Evolutionary conservation across 2,888 invertebrate species (phyloP), one percentile per base, ranked within the genome.

Genomic region (Marasmarcha lunaedactyla): DNA sequence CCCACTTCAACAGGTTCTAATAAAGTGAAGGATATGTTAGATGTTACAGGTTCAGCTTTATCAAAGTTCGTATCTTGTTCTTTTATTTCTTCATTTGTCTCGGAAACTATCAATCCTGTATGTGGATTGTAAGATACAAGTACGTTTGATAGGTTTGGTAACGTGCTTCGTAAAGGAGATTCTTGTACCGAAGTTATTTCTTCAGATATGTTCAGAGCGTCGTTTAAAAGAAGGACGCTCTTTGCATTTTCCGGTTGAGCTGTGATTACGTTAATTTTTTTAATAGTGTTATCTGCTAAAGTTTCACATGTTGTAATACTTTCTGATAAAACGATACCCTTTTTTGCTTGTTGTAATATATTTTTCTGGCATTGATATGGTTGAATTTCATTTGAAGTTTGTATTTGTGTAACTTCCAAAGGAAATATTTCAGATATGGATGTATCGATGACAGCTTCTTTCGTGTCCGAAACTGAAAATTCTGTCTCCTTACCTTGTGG

Each of bases 171-270:
- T 26, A 88, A 71, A 0, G 77, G 67, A n/a, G 74, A 72, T 76
- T 91, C 92, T 52, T 85, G 88, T 37, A 88, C 73, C 30, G 87
- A 85, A 5, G 79, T 57, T 38, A 86, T 79, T 12, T 87, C 85
- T 65, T 92, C 89, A 25, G 86, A 84, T n/a, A 90, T 70, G 27
- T 86, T 86, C 14, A 89, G 72, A 11, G 91, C 90, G 70, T 91
- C 89, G 53, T 89, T 87, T 15, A 88, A 62, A 14, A 87, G 65
- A 2, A 92, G 42, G 5, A 84, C 78, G 0, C 87, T 47, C 44
- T 84, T 86, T 0, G 90, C 91, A 45, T 68, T 81, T 49, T 85
- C 79, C 44, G 68, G 51, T 42, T 54, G 42, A 14, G 62, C 58
- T 55, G 70, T 59, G 27, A 65, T 61, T 48, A 68, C 60, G 40